Conservation (phyloP, 2,113 vertebrate genomes). For the Eurypyga helias region DNA sequence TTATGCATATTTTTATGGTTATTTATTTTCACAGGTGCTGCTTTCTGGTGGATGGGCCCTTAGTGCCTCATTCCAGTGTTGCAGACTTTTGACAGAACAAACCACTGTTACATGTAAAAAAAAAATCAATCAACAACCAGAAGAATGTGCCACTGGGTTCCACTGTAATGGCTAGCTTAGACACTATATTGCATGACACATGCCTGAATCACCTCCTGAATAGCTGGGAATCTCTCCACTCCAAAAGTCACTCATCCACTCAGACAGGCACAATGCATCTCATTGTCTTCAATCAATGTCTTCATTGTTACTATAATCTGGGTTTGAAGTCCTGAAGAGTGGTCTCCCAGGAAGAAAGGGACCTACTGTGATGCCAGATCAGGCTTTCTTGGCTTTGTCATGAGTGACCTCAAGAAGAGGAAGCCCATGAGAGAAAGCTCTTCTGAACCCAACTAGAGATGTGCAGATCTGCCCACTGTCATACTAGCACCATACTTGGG, state of each 20-base stretch:
- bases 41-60: background rate
- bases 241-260: background rate
- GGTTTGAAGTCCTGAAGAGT: background rate
- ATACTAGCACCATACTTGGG: accelerated
- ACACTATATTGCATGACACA: accelerated
- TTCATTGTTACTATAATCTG: background rate
- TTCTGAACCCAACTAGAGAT: background rate
- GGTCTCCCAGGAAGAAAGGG: accelerated
- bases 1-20: background rate
- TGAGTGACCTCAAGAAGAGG: background rate
- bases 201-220: accelerated
- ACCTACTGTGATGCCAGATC: background rate
- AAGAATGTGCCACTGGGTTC: background rate
- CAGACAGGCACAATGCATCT: background rate
- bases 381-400: background rate
- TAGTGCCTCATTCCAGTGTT: background rate
- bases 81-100: background rate
- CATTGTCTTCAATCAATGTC: background rate
- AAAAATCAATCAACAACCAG: background rate
- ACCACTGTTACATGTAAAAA: background rate
- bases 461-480: background rate
- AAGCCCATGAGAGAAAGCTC: background rate
- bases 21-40: background rate
- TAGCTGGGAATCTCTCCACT: background rate
- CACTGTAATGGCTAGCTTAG: background rate